phyloP scores from a whole-genome alignment of 2,888 invertebrate species.

The Proisotoma minuta region DNA sequence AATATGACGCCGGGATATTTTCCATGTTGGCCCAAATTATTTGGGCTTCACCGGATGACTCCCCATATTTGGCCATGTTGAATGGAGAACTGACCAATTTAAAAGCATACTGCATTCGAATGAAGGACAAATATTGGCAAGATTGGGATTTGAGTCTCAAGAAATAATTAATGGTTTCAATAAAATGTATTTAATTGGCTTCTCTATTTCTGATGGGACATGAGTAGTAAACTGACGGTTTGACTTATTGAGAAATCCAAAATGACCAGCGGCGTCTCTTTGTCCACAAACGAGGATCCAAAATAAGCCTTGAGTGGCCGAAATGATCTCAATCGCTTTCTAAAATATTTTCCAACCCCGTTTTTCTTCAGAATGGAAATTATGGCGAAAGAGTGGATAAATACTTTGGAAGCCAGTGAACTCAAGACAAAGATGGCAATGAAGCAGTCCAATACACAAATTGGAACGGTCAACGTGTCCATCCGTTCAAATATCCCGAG shows the following conservation, averaged over 20 bases:
- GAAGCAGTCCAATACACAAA: background rate
- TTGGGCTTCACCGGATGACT: conserved; percentile 47
- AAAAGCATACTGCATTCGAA: conserved; percentile 30
- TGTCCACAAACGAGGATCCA: background rate
- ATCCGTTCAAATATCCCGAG: background rate
- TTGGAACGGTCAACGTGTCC: background rate
- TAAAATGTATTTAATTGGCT: no score
- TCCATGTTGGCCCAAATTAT: conserved; percentile 50
- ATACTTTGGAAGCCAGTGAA: background rate
- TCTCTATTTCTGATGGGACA: background rate
- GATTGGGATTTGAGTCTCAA: no score
- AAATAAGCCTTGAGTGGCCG: background rate
- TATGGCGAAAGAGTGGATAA: background rate
- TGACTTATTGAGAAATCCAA: background rate
- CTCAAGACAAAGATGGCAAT: background rate
- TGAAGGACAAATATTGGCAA: conserved; percentile 35
- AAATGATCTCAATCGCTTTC: background rate
- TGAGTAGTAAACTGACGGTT: background rate
- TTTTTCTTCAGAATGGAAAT: background rate
- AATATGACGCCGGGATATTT: conserved; percentile 51
- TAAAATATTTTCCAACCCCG: background rate
- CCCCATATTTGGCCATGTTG: no score
- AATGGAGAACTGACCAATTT: conserved; percentile 34
- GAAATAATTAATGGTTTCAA: no score
- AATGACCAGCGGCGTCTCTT: background rate